Base-by-base conservation (phyloP, 2,113 vertebrate species). In the Cardinalis cardinalis region DNA sequence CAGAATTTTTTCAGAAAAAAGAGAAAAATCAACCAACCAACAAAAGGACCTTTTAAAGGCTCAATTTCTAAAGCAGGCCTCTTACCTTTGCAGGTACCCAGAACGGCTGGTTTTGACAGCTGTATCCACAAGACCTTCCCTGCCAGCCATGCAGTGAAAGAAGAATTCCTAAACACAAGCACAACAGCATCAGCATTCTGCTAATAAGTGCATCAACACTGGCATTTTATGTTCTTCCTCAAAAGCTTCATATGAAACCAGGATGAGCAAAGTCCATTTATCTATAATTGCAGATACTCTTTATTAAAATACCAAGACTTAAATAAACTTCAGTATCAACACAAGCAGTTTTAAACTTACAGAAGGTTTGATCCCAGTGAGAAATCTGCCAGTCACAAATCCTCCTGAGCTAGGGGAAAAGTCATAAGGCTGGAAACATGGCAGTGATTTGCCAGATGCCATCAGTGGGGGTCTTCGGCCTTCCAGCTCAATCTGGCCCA, bases 61-160 rank as follows among this genome's bases (percentile, higher is more conserved):
- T 68, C 34, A 40, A 41, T 2, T 31, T 70, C 46, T 31, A n/a
- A 36, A 41, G 10, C 40, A 78, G 66, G 24, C 32, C 31, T 52
- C 92, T 94, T 93, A 99, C 99, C 99, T 99, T 86, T 99, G 99
- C 12, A 99, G 97, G 91, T 99, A 99, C 40, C 99, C 99, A 8
- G 99, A 99, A 87, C 99, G 97, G 72, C 99, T 99, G 20, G 99
- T 99, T 97, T 99, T 99, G 76, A 99, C 99, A 29, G 99, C 99
- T 1, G 99, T 99, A 90, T 99, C 99, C 17, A 99, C 99, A 7
- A 99, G 97, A 18, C 99, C 99, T 92, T 99, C 99, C 88, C 99
- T 98, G 56, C 99, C 99, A 26, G 99, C 99, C 99, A 99, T 99
- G 93, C 99, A 99, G 91, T 99, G 99, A 76, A 99, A 99, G 97